A percentile compares a stretch with the other conserved stretches of the same genome.
These are phyloP conservation scores for Nasonia longicornis DNA, from an alignment of 1,140 invertebrate species.

Conservation along the genomic window DNA sequence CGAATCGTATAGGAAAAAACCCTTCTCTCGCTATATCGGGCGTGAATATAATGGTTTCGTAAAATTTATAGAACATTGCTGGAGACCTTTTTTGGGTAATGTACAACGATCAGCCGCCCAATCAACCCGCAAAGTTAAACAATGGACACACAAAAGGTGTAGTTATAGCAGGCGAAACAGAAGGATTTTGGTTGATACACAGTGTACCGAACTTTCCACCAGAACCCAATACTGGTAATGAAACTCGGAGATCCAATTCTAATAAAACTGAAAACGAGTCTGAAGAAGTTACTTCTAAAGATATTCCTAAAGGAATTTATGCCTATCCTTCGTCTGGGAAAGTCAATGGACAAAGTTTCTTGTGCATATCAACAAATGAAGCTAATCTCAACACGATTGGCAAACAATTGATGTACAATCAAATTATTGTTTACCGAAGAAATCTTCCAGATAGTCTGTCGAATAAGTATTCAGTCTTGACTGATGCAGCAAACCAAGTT, in stretches of 20 bases:
- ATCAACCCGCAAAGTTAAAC: conserved; percentile 66
- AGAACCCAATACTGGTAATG: conserved; percentile 61
- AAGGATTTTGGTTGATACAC: conserved; percentile 91
- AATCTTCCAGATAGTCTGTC: conserved; percentile 71
- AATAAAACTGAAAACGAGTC: conserved; percentile 1
- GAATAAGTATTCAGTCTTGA: conserved; percentile 72
- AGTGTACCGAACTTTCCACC: conserved; percentile 89
- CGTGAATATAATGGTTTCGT: conserved; percentile 22
- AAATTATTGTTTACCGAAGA: conserved; percentile 77
- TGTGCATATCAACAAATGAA: conserved; percentile 82
- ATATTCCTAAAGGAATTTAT: conserved; percentile 70
- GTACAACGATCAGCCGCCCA: conserved; percentile 88
- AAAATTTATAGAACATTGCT: conserved; percentile 49
- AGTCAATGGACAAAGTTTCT: conserved; percentile 86
- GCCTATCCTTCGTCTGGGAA: conserved; percentile 80
- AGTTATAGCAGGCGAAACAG: conserved; percentile 76
- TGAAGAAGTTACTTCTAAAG: not conserved
- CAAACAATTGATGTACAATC: conserved; percentile 80
- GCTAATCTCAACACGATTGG: conserved; percentile 79
- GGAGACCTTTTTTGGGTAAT: conserved; percentile 73
- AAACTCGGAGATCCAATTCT: conserved; percentile 49
- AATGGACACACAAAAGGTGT: conserved; percentile 90
- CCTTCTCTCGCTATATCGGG: too few species aligned
- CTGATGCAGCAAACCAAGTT: conserved; percentile 73
- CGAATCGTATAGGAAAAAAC: too few species aligned